A percentile compares a stretch with the other conserved stretches of the same genome.
Evolutionary conservation across 2,113 vertebrate species (phyloP).

Genomic region (Zapus hudsonius): DNA sequence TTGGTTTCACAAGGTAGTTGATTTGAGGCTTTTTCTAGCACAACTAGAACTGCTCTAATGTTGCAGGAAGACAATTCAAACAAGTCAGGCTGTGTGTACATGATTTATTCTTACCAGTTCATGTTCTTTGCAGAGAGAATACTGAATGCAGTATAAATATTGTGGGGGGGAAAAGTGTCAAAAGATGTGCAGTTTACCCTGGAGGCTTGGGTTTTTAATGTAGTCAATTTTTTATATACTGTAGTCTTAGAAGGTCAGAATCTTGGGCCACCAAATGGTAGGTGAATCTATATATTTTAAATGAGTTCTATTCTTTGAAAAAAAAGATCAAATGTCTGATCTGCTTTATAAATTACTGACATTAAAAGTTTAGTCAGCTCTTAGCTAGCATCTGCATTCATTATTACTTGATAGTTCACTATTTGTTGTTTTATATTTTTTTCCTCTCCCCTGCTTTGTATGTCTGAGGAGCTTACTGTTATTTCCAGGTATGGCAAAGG

Average conservation of each 20-base stretch:
- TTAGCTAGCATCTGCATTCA: neutral
- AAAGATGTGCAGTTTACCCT: neutral
- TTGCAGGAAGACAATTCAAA: neutral
- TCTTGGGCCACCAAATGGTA: neutral
- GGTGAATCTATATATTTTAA: conserved; percentile 10
- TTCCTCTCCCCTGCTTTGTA: neutral
- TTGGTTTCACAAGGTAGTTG: conserved; percentile 9
- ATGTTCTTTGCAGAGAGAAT: neutral
- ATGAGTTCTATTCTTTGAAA: neutral
- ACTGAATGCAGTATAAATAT: neutral
- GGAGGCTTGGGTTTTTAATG: conserved; percentile 20
- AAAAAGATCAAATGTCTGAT: neutral
- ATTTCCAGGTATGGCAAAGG: neutral
- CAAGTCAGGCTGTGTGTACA: neutral
- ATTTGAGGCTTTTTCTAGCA: neutral
- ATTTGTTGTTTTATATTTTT: conserved; percentile 8
- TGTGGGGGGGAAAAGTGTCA: neutral
- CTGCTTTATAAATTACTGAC: neutral
- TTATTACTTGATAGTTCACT: neutral
- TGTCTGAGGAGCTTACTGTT: neutral
- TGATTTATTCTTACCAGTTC: neutral
- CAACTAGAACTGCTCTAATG: neutral
- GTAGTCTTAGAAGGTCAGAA: neutral
- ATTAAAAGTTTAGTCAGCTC: neutral
- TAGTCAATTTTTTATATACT: neutral